Evolutionary conservation across 2,888 invertebrate genomes (phyloP).

Genomic region (Pemphredon lugubris): DNA sequence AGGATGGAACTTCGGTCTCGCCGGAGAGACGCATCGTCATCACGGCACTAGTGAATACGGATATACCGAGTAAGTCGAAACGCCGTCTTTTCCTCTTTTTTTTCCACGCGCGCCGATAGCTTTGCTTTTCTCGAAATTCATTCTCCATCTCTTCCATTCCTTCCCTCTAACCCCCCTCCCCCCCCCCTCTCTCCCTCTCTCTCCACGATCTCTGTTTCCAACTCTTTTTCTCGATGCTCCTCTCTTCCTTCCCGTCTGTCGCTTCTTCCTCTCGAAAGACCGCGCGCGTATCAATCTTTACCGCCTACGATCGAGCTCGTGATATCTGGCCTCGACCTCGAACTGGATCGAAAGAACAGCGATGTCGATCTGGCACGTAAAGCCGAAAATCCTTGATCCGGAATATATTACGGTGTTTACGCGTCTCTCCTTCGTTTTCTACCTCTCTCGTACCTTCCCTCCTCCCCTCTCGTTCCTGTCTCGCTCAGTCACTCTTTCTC

Average conservation of each 20-base stretch:
- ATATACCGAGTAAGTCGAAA: constrained; percentile 59
- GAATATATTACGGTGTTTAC: constrained; percentile 49
- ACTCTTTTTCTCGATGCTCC: constrained; percentile 25
- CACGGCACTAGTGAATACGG: constrained; percentile 59
- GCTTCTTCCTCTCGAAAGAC: constrained; percentile 33
- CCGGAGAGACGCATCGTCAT: constrained; percentile 53
- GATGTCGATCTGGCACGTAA: constrained; percentile 34
- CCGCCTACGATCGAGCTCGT: constrained; percentile 10
- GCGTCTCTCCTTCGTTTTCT: constrained; percentile 23
- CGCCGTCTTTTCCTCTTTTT: constrained; percentile 22
- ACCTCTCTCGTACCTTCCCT: constrained; percentile 6
- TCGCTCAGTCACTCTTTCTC: constrained; percentile 9
- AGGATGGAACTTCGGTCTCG: constrained; percentile 57
- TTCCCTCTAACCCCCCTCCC: not conserved
- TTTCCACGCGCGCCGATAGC: constrained; percentile 28
- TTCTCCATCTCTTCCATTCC: constrained; percentile 5
- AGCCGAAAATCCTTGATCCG: constrained; percentile 34
- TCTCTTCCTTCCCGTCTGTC: constrained; percentile 29
- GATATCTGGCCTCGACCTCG: constrained; percentile 25
- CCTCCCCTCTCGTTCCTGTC: not conserved
- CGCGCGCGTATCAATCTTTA: constrained; percentile 27
- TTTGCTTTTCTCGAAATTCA: constrained; percentile 36
- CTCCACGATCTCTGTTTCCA: constrained; percentile 15
- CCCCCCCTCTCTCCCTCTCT: constrained; percentile 20
- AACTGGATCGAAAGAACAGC: constrained; percentile 6